Evolutionary conservation across 1,140 invertebrate species (phyloP).

Genomic region (Lasaia peninsularis): DNA sequence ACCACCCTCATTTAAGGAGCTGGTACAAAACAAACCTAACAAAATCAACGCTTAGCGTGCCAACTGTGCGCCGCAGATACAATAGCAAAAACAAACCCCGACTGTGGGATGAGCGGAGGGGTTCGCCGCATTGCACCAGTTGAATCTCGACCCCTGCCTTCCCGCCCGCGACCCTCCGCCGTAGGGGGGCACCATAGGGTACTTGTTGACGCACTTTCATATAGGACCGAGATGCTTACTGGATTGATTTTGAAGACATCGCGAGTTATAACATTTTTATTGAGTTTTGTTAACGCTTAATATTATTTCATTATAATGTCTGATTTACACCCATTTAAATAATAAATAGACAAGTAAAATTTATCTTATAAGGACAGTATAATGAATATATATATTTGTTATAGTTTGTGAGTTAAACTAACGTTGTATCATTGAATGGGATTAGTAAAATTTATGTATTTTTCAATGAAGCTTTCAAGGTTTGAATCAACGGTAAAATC

Average conservation of each 20-base stretch:
- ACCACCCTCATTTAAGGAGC: constrained; percentile 43
- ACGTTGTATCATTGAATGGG: too few species aligned
- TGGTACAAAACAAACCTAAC: constrained; percentile 55
- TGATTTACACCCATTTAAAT: too few species aligned
- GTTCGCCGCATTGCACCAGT: constrained; percentile 72
- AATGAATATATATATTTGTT: too few species aligned
- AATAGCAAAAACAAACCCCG: constrained; percentile 61
- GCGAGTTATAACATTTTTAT: too few species aligned
- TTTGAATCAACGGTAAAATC: too few species aligned
- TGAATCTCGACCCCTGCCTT: constrained; percentile 60
- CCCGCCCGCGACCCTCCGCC: constrained; percentile 22
- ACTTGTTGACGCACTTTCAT: constrained; percentile 61
- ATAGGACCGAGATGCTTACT: constrained; percentile 39
- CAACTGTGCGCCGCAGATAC: constrained; percentile 49
- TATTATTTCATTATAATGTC: too few species aligned
- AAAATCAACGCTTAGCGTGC: constrained; percentile 57
- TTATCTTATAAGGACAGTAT: too few species aligned
- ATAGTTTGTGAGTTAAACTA: too few species aligned
- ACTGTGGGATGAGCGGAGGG: constrained; percentile 51
- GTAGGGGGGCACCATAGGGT: constrained; percentile 31
- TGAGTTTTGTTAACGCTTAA: too few species aligned
- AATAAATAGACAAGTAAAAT: too few species aligned
- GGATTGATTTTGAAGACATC: constrained; percentile 38
- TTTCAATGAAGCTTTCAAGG: too few species aligned
- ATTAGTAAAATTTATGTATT: too few species aligned